Base-by-base conservation (phyloP, 2,888 invertebrate species). In the Rhyacophila evoluta region DNA sequence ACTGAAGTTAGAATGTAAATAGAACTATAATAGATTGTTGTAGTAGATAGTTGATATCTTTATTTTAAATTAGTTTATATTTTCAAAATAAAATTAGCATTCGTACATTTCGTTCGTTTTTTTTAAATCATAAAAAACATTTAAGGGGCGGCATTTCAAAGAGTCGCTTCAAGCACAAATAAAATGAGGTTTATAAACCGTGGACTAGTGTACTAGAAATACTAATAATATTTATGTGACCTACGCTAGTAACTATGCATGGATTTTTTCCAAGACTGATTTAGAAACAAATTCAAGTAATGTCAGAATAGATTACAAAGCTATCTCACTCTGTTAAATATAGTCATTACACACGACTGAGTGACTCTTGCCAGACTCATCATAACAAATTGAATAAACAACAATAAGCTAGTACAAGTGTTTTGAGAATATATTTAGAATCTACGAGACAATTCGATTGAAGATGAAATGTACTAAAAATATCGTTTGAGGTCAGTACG, bases 251-350 rank as follows among this genome's bases (percentile, higher is more conserved):
- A 19, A 55, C 15, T 55, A 55, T 33, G 19, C 10, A 55, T 55
- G 55, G 55, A 55, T 25, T 55, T 55, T 55, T 55, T 55, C 55
- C 55, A 55, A 55, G 55, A 19, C 25, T 25, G 19, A 55, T 19
- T 55, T 55, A 55, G 55, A 55, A 55, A 55, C 19, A 55, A 55
- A 55, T 55, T 19, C 19, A 8, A 25, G 55, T 55, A 55, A 55
- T 55, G 25, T 55, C 8, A 10, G 55, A 19, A 19, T 19, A 55
- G 55, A 55, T 55, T 25, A 25, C 55, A 25, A 55, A 55, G 55
- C 55, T 55, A 19, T 55, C 55, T 55, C 55, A 55, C 55, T 25
- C 15, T 25, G 10, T 55, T 25, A 55, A 55, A 55, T 55, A 8
- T 55, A 55, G 25, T 25, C 55, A 55, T 55, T 55, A 25, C 55